A percentile compares a stretch with the other conserved stretches of the same genome.
Conservation (phyloP, 2,888 invertebrate genomes). For the Neelides folsomi region DNA sequence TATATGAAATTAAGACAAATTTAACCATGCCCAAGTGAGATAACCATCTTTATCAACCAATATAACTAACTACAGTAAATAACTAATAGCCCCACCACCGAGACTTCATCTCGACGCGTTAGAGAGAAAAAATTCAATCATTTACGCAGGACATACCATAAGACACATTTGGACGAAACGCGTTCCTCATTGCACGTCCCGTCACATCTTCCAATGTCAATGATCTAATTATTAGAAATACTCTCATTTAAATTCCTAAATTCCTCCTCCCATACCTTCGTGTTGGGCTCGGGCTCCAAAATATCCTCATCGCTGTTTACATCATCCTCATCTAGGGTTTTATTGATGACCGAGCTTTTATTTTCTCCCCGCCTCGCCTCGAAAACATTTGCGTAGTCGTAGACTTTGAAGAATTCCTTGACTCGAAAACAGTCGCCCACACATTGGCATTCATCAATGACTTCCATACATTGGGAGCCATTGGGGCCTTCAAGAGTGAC, state of each 20-base stretch:
- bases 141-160: constrained; percentile 18
- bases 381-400: constrained; percentile 38
- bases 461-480: constrained; percentile 35
- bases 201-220: constrained; percentile 40
- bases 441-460: constrained; percentile 40
- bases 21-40: not conserved
- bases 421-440: constrained; percentile 39
- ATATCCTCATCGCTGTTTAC: no score
- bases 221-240: constrained; percentile 34
- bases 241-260: no score
- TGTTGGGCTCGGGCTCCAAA: no score
- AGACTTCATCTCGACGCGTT: no score
- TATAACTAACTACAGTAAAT: no score
- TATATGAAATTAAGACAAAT: not conserved
- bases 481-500: constrained; percentile 33
- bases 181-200: constrained; percentile 36
- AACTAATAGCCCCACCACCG: no score
- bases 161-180: constrained; percentile 31
- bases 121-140: no score
- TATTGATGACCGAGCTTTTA: no score
- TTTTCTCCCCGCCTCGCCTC: not conserved
- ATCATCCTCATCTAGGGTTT: no score
- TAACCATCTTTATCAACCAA: no score
- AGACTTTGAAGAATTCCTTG: constrained; percentile 39
- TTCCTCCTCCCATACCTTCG: no score